Percentiles rank a stretch among this genome's conserved stretches.
These are phyloP conservation scores for Zelostemma sp. DNA, from an alignment of 1,140 invertebrate genomes.

Conservation along the genomic window DNA sequence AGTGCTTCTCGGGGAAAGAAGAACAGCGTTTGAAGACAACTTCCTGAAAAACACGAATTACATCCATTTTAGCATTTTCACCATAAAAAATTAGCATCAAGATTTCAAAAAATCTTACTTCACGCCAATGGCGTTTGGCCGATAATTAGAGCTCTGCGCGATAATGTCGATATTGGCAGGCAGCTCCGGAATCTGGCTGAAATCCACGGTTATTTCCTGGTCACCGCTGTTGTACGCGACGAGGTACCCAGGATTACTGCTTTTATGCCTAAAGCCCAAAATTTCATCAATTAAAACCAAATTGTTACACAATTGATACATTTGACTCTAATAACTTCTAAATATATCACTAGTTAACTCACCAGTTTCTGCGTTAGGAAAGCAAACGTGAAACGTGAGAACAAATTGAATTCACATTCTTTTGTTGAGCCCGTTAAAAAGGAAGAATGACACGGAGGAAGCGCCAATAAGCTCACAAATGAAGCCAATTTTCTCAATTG, in stretches of 20 bases:
- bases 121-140: conserved; percentile 52
- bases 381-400: background rate
- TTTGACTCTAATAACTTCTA: too few relatives aligned
- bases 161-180: conserved; percentile 73
- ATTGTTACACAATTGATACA: background rate
- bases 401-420: background rate
- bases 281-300: conserved; percentile 14
- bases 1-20: conserved; percentile 58
- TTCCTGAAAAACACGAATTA: conserved; percentile 51
- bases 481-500: background rate
- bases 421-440: background rate
- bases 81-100: background rate
- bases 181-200: conserved; percentile 56
- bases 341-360: background rate
- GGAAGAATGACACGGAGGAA: background rate
- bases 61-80: conserved; percentile 11
- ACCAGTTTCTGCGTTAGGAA: background rate
- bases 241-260: conserved; percentile 78
- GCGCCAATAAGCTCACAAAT: background rate
- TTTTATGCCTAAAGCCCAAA: conserved; percentile 72
- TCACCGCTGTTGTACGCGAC: conserved; percentile 75
- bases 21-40: conserved; percentile 50
- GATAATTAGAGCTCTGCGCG: conserved; percentile 72
- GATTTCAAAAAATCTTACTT: conserved; percentile 61
- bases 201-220: conserved; percentile 65